Percentiles rank a stretch among this genome's conserved stretches.
Conservation (phyloP, 2,888 invertebrate genomes). For the Agapetus fuscipes region DNA sequence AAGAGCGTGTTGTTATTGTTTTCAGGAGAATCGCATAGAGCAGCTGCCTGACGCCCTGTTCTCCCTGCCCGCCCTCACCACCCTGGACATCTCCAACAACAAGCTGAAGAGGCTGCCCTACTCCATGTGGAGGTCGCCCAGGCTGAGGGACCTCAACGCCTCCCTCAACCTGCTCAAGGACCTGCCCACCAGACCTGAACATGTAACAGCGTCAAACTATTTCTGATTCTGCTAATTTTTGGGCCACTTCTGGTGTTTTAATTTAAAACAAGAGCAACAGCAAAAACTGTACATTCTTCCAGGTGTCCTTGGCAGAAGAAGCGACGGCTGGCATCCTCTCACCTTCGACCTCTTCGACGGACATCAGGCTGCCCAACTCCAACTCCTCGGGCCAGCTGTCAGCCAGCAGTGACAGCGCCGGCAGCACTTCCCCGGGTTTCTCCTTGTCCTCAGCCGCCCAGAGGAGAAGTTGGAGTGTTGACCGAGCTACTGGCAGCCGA, state of each 20-base stretch:
- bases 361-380: constrained; percentile 12
- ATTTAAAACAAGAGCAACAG: too few relatives aligned
- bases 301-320: constrained; percentile 20
- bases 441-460: constrained; percentile 8
- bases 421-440: constrained; percentile 2
- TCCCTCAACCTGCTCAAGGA: constrained; percentile 81
- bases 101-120: constrained; percentile 75
- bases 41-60: constrained; percentile 75
- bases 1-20: too few relatives aligned
- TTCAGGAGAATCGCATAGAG: constrained; percentile 77
- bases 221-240: not conserved
- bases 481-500: constrained; percentile 10
- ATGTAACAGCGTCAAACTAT: constrained; percentile 10
- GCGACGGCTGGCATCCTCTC: constrained; percentile 10
- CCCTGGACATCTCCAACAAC: constrained; percentile 91
- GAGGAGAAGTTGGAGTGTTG: constrained; percentile 20
- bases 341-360: constrained; percentile 13
- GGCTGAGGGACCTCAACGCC: constrained; percentile 77
- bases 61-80: constrained; percentile 63
- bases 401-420: constrained; percentile 2
- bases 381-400: constrained; percentile 17
- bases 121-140: constrained; percentile 78
- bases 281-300: not conserved
- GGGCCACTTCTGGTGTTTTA: not conserved
- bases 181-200: constrained; percentile 39